Base-by-base conservation (phyloP, 2,797 vertebrate species). In the Takifugu rubripes region DNA sequence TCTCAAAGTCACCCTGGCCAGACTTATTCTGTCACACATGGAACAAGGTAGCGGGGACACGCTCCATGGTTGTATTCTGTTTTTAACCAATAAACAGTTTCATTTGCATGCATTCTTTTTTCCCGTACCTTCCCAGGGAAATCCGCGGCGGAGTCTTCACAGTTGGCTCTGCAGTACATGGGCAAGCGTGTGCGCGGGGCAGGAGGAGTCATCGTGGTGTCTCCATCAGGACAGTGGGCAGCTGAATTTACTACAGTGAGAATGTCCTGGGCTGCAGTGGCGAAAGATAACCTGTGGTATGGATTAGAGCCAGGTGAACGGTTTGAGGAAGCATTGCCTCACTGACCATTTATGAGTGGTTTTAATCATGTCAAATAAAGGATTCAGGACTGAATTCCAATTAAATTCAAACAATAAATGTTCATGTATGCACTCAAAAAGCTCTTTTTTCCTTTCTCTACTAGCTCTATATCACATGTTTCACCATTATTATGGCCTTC, bases 1-100 rank as follows among this genome's bases (percentile, higher is more conserved):
- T 81, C 87, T 89, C 59, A 92, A 92, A 87, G 75, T 87, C 57
- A 88, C 81, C 58, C 66, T 92, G 68, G 89, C 72, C 73, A 89
- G 85, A 72, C 81, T 84, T 70, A 79, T 91, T 66, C 80, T 92
- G 25, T 91, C 88, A 64, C 72, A 87, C 59, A 59, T 65, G 40
- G 88, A 92, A 78, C 88, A 92, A 91, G 90, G 89, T 89, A 73
- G 61, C 4, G 52, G 36, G 26, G 26, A 50, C 45, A 43, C 15
- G 8, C 36, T 40, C 11, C 1, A 40, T 3, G 36, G 11, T 40
- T 12, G 12, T 14, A 40, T 12, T 9, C 2, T 33, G 33, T 33
- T 11, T 33, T 33, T 33, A 7, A 33, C 7, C 7, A 7, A 2
- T 33, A 33, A 12, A 25, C 36, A 24, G 24, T 15, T 15, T 2